Evolutionary conservation across 2,797 vertebrate genomes (phyloP).

Genomic region (Gallinago stenura): DNA sequence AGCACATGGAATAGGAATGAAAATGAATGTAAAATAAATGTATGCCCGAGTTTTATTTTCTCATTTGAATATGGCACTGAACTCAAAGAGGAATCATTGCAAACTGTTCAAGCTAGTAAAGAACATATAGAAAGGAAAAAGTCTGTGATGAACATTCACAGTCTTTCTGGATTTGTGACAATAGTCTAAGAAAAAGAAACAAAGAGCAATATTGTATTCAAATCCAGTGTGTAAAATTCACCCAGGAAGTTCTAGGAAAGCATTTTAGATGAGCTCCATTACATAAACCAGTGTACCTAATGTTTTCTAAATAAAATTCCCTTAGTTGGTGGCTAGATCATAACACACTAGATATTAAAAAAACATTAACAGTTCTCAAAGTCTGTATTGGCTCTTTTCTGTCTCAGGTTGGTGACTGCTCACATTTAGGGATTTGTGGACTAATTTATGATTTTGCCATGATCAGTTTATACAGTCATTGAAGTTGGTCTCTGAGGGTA

Average conservation of each 20-base stretch:
- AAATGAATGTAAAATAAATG: constrained; percentile 39
- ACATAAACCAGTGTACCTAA: background rate
- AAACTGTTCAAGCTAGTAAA: background rate
- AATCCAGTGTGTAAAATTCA: background rate
- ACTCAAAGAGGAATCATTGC: background rate
- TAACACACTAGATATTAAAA: background rate
- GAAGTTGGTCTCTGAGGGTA: background rate
- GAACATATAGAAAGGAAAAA: background rate
- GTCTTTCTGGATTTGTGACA: background rate
- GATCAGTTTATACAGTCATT: background rate
- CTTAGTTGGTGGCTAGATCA: background rate
- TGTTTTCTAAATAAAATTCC: background rate
- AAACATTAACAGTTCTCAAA: background rate
- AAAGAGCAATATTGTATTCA: background rate
- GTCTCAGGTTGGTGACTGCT: background rate
- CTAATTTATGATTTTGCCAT: background rate
- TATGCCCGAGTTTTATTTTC: background rate
- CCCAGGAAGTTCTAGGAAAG: background rate
- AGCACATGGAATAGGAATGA: constrained; percentile 31
- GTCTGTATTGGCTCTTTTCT: background rate
- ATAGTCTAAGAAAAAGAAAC: background rate
- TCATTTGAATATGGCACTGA: constrained; percentile 11
- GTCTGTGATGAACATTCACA: background rate
- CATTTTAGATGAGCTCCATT: background rate
- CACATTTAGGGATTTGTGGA: background rate